Base-by-base conservation (phyloP, 2,797 vertebrate genomes). In the Perodicticus potto region DNA sequence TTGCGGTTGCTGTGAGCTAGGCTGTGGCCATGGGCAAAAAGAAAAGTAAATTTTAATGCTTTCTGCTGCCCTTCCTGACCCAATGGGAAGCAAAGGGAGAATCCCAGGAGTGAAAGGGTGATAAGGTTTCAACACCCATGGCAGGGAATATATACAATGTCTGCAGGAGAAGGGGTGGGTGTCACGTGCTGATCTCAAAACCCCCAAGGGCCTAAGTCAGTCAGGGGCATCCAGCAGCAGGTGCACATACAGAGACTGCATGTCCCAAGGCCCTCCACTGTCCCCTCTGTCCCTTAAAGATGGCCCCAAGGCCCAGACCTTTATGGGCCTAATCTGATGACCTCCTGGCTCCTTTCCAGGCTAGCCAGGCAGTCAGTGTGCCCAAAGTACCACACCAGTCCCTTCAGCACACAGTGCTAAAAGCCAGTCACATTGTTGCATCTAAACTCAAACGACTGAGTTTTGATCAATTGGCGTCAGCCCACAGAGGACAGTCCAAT, bases 361-460 rank as follows among this genome's bases (percentile, higher is more conserved):
- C 9, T 22, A 76, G 22, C 57, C 34, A 73, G 32, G 61, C 55
- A 59, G 57, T 91, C 89, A 43, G 14, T 34, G 67, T 53, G 32
- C n/a, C 34, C 34, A 63, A 37, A 37, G 34, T 72, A 81, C 67
- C 45, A 22, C 19, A 53, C 32, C 53, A 45, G 27, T 32, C 32
- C 53, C 89, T 92, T 61, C 43, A 61, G 74, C 85, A 86, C 77
- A 34, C 29, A 40, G n/a, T 12, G 59, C 85, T 80, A 73, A 70
- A 59, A 88, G 61, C 13, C 86, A 80, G 55, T 40, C 27, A 73
- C 20, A 86, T 40, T 53, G 29, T 6, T 63, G 61, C 55, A 87
- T 25, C 57, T 96, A 57, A 91, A 94, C 45, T 70, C 83, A 63
- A 81, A 63, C 34, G 59, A 43, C 40, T 77, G 49, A 80, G 23